Evolutionary conservation across 2,888 invertebrate species (phyloP).

Genomic region (Craniophora ligustri): DNA sequence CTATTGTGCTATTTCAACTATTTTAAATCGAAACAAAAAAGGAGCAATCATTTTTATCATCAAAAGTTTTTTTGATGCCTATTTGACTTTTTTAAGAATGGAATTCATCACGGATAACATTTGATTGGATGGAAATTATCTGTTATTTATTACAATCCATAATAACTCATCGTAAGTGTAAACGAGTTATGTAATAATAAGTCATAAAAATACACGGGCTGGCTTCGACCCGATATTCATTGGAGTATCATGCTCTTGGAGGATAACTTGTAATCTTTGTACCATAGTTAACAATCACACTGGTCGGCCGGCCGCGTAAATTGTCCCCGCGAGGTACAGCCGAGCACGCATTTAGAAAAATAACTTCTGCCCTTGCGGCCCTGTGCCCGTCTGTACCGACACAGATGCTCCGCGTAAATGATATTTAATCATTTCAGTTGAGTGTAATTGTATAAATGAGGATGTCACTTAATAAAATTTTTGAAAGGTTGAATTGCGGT

Average conservation of each 20-base stretch:
- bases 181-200: slow-evolving; percentile 56
- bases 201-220: slow-evolving; percentile 44
- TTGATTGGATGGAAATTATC: slow-evolving; percentile 40
- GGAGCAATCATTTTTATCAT: slow-evolving; percentile 17
- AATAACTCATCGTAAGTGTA: slow-evolving; percentile 38
- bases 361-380: slow-evolving; percentile 54
- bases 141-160: slow-evolving; percentile 35
- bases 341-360: slow-evolving; percentile 73
- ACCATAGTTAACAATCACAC: slow-evolving; percentile 84
- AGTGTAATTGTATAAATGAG: slow-evolving; percentile 33
- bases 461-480: slow-evolving; percentile 46
- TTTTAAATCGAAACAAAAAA: slow-evolving; percentile 28
- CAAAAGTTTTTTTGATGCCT: slow-evolving; percentile 1
- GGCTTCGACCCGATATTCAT: slow-evolving; percentile 47
- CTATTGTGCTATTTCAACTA: slow-evolving; percentile 11
- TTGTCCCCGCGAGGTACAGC: slow-evolving; percentile 80
- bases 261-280: slow-evolving; percentile 83
- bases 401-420: slow-evolving; percentile 52
- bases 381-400: slow-evolving; percentile 50
- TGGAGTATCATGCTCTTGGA: slow-evolving; percentile 72
- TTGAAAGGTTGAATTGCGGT: slow-evolving; percentile 22
- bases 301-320: slow-evolving; percentile 73
- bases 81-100: slow-evolving; percentile 18
- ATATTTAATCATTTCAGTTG: slow-evolving; percentile 52
- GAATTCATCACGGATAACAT: slow-evolving; percentile 19